phyloP scores from a whole-genome alignment of 2,888 invertebrate species.

The Anticlea derivata region DNA sequence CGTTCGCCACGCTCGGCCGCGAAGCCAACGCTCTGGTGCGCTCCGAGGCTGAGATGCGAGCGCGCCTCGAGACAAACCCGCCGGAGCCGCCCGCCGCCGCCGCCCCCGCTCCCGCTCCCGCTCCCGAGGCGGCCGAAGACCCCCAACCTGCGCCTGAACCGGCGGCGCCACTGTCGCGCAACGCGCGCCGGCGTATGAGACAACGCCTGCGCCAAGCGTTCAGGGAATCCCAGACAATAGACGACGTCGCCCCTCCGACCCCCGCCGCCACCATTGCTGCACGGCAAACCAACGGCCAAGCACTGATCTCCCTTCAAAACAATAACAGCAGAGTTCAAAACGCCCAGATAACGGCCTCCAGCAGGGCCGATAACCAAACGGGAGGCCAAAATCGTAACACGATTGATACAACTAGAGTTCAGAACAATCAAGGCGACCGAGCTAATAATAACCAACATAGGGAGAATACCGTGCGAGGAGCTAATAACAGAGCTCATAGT shows the following conservation, averaged over 20 bases:
- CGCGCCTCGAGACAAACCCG: slow-evolving; percentile 46
- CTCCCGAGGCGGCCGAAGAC: not conserved
- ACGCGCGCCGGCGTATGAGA: slow-evolving; percentile 67
- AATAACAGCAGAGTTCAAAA: slow-evolving; percentile 13
- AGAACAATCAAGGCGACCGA: slow-evolving; percentile 5
- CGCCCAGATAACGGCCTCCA: not conserved
- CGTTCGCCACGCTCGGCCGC: slow-evolving; percentile 64
- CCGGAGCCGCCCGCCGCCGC: slow-evolving; percentile 18
- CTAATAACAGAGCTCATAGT: not conserved
- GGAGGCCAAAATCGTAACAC: not conserved
- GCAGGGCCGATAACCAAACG: not conserved
- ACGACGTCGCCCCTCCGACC: not conserved
- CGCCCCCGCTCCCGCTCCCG: slow-evolving; percentile 23
- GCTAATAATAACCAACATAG: slow-evolving; percentile 15
- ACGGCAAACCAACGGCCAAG: slow-evolving; percentile 3
- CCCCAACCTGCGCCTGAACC: slow-evolving; percentile 19
- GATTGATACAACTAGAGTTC: not conserved
- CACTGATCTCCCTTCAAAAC: not conserved
- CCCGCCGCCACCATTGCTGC: not conserved
- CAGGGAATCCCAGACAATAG: slow-evolving; percentile 40
- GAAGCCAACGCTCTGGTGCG: slow-evolving; percentile 60
- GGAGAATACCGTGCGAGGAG: not conserved
- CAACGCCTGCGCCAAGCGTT: slow-evolving; percentile 61
- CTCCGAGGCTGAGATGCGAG: slow-evolving; percentile 57
- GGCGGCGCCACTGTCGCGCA: slow-evolving; percentile 51